A percentile compares a stretch with the other conserved stretches of the same genome.
Conservation (phyloP, 2,797 vertebrate genomes). For the Alauda arvensis region DNA sequence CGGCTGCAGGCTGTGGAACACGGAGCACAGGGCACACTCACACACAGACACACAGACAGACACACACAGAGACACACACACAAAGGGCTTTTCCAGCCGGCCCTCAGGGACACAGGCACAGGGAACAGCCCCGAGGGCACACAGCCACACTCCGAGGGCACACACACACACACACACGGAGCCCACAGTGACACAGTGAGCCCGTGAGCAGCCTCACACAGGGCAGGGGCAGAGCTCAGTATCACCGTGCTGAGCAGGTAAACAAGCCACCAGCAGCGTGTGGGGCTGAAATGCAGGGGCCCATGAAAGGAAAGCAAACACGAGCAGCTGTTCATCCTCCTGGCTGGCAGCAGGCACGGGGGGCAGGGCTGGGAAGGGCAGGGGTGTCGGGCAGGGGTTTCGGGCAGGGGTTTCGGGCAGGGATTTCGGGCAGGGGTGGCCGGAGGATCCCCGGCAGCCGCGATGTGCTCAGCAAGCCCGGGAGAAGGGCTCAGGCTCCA, state of each 20-base stretch:
- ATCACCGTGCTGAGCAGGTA: not conserved
- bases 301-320: not conserved
- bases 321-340: not conserved
- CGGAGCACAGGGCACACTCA: fast-evolving
- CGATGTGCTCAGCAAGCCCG: fast-evolving
- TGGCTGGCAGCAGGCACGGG: fast-evolving
- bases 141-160: fast-evolving
- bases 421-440: not conserved
- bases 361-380: not conserved
- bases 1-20: not conserved
- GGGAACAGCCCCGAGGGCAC: not conserved
- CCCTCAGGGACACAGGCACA: fast-evolving
- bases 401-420: not conserved
- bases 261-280: not conserved
- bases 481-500: not conserved
- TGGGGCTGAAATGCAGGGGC: not conserved
- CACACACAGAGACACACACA: no score
- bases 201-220: not conserved
- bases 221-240: not conserved
- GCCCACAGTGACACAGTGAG: no score
- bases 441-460: not conserved
- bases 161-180: not conserved
- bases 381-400: not conserved
- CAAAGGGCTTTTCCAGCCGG: not conserved
- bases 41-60: no score